phyloP scores from a whole-genome alignment of 1,140 invertebrate species.

The Pteromalus puparum region DNA sequence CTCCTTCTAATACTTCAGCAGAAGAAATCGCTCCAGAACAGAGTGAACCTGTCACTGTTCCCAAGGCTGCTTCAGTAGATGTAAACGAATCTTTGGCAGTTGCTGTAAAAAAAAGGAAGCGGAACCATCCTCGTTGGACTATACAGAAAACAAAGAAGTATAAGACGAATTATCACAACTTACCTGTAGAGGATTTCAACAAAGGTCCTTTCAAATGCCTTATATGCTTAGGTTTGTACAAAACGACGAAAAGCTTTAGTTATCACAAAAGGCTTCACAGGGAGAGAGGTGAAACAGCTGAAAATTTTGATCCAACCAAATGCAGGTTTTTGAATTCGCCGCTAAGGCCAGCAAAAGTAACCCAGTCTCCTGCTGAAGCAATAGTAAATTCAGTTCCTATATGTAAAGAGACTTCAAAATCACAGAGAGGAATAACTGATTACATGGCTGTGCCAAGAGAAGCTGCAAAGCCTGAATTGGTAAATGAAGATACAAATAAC shows the following conservation, averaged over 20 bases:
- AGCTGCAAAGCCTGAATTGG: not conserved
- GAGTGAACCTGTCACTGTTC: not conserved
- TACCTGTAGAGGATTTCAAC: not conserved
- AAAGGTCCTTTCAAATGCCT: conserved; percentile 51
- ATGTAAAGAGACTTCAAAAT: conserved; percentile 13
- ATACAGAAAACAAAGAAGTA: conserved; percentile 38
- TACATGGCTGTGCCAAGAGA: conserved; percentile 22
- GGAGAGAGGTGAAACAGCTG: conserved; percentile 59
- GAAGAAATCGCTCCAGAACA: not conserved
- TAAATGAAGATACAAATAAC: conserved; percentile 22
- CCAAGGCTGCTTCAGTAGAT: conserved; percentile 22
- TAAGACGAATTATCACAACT: not conserved
- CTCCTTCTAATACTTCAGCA: not conserved
- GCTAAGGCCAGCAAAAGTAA: not conserved
- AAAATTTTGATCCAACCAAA: conserved; percentile 58
- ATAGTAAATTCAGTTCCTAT: not conserved
- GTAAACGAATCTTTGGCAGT: conserved; percentile 26
- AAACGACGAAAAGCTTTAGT: conserved; percentile 27
- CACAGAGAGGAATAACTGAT: conserved; percentile 23
- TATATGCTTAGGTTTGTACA: conserved; percentile 59
- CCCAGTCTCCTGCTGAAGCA: not conserved
- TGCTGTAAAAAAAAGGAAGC: conserved; percentile 48
- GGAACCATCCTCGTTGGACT: conserved; percentile 48
- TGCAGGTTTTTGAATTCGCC: conserved; percentile 58
- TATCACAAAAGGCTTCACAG: conserved; percentile 56